A percentile compares a stretch with the other conserved stretches of the same genome.
Evolutionary conservation across 2,113 vertebrate genomes (phyloP).

Genomic region (Nycticebus coucang): DNA sequence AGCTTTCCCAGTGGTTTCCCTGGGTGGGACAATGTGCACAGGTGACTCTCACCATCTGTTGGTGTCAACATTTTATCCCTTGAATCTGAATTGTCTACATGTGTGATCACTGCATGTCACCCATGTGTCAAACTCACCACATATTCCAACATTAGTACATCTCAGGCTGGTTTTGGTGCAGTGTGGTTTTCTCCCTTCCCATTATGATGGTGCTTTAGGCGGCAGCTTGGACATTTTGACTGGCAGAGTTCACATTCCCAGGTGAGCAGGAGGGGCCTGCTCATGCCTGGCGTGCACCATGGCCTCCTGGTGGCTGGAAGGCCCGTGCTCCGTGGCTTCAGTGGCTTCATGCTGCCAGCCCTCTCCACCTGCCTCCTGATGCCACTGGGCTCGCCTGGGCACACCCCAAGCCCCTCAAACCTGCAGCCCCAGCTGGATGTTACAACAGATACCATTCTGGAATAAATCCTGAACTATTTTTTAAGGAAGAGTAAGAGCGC

Average conservation of each 20-base stretch:
- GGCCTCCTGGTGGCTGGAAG: too few species aligned
- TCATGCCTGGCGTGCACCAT: too few species aligned
- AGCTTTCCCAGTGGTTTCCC: not conserved
- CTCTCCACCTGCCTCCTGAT: not conserved
- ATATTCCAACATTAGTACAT: too few species aligned
- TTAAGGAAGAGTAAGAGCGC: too few species aligned
- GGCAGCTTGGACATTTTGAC: too few species aligned
- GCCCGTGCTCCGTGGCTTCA: not conserved
- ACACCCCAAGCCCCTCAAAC: not conserved
- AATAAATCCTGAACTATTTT: not conserved
- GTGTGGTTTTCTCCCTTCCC: not conserved
- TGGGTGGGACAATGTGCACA: too few species aligned
- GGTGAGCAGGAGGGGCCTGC: not conserved
- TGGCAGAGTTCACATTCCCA: not conserved
- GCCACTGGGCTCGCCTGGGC: not conserved
- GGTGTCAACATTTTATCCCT: too few species aligned
- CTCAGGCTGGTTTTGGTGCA: too few species aligned
- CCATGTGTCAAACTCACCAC: too few species aligned
- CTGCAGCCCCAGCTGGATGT: too few species aligned
- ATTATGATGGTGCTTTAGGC: not conserved
- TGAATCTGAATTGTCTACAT: too few species aligned
- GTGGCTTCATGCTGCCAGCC: not conserved
- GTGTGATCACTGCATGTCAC: too few species aligned
- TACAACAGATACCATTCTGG: fast-evolving
- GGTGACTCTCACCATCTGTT: not conserved